phyloP scores from a whole-genome alignment of 2,888 invertebrate genomes.

The Stomorhina lunata region DNA sequence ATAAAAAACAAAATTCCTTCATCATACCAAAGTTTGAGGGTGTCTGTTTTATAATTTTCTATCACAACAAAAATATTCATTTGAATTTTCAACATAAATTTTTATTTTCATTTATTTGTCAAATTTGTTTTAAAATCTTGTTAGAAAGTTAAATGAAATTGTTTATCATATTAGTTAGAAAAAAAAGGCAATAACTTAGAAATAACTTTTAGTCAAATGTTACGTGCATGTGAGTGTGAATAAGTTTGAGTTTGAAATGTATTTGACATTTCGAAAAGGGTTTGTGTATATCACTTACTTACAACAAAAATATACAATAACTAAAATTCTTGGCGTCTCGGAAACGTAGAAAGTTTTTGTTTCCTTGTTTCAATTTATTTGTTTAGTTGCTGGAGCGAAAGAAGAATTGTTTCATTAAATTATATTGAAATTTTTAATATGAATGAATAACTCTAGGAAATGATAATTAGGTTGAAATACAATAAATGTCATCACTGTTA shows the following conservation, averaged over 20 bases:
- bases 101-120: slow-evolving; percentile 12
- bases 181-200: background rate
- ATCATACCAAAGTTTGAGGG: no score
- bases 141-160: slow-evolving; percentile 29
- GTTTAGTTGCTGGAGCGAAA: background rate
- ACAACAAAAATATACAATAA: background rate
- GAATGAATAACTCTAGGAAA: background rate
- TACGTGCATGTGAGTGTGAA: background rate
- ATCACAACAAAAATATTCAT: background rate
- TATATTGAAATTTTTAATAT: background rate
- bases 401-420: background rate
- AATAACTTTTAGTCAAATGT: background rate
- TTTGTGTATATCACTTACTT: slow-evolving; percentile 7
- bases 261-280: slow-evolving; percentile 17
- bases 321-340: background rate
- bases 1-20: no score
- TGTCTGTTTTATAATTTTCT: background rate
- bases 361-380: background rate
- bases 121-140: slow-evolving; percentile 33
- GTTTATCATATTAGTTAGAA: background rate
- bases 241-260: background rate
- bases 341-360: background rate
- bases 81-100: slow-evolving; percentile 11
- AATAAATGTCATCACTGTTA: no score
- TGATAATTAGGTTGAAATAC: background rate